phyloP scores from a whole-genome alignment of 2,888 invertebrate genomes.

The Ophonus ardosiacus region DNA sequence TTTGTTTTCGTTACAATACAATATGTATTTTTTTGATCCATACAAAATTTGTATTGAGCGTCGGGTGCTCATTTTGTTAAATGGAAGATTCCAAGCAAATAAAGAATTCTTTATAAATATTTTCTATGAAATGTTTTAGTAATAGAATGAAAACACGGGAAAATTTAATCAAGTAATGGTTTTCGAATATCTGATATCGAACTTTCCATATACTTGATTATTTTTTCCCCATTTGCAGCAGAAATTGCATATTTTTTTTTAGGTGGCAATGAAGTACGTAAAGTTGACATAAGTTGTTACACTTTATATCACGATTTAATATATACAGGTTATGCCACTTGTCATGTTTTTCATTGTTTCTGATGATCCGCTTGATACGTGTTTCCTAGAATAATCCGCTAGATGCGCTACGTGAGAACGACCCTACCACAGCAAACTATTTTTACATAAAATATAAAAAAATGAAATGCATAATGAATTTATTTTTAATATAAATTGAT shows the following conservation, averaged over 20 bases:
- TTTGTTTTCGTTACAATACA: conserved; percentile 1
- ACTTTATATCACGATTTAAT: no score
- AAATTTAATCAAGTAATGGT: conserved; percentile 16
- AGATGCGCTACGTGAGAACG: no score
- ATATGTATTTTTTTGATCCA: conserved; percentile 5
- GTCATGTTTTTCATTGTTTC: no score
- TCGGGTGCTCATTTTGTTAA: conserved; percentile 24
- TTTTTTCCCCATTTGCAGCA: conserved; percentile 1
- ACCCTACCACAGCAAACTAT: no score
- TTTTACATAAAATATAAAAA: no score
- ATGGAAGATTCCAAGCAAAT: neutral
- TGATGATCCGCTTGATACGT: no score
- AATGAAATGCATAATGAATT: no score
- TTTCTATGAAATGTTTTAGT: conserved; percentile 29
- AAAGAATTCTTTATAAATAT: conserved; percentile 24
- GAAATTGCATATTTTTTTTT: conserved; percentile 26
- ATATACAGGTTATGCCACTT: no score
- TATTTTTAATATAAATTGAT: no score
- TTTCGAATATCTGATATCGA: neutral
- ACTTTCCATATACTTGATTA: conserved; percentile 35
- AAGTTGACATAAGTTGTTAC: conserved; percentile 10
- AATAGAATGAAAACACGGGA: conserved; percentile 6
- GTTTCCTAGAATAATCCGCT: no score
- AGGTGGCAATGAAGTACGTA: conserved; percentile 9
- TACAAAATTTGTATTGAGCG: conserved; percentile 31